These are phyloP conservation scores for Microctonus brassicae DNA, from an alignment of 2,888 invertebrate species.

Conservation along the genomic window DNA sequence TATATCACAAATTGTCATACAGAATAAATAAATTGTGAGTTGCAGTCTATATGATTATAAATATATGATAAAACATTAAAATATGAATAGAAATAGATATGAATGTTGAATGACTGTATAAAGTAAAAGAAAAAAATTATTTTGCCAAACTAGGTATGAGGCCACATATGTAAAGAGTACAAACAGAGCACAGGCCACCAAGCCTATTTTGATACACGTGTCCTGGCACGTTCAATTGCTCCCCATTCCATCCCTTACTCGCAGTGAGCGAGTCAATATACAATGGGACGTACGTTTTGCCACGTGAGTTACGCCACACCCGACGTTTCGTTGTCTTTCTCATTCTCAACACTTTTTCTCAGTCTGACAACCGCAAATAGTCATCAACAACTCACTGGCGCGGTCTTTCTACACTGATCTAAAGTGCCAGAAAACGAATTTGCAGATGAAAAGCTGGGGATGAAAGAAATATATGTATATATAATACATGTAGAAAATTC, in stretches of 20 bases:
- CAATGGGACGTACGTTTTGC: conserved; percentile 53
- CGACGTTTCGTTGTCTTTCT: conserved; percentile 22
- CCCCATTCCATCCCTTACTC: conserved; percentile 48
- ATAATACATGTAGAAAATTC: conserved; percentile 11
- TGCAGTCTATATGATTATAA: no score
- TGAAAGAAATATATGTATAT: conserved; percentile 12
- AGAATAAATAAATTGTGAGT: no score
- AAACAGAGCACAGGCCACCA: conserved; percentile 61
- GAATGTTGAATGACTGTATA: not conserved
- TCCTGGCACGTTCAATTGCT: conserved; percentile 56
- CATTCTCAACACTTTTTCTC: conserved; percentile 7
- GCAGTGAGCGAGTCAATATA: conserved; percentile 40
- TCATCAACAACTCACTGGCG: not conserved
- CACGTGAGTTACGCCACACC: conserved; percentile 53
- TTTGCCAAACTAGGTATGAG: conserved; percentile 33
- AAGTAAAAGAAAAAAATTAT: conserved; percentile 11
- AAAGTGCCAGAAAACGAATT: conserved; percentile 56
- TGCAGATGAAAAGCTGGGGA: conserved; percentile 6
- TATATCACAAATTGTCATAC: no score
- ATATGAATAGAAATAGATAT: not conserved
- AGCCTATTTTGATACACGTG: conserved; percentile 66
- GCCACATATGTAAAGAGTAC: conserved; percentile 39
- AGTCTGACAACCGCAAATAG: not conserved
- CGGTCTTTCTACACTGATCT: not conserved
- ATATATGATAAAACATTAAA: not conserved